Evolutionary conservation across 2,113 vertebrate species (phyloP).

Genomic region (Apteryx mantelli): DNA sequence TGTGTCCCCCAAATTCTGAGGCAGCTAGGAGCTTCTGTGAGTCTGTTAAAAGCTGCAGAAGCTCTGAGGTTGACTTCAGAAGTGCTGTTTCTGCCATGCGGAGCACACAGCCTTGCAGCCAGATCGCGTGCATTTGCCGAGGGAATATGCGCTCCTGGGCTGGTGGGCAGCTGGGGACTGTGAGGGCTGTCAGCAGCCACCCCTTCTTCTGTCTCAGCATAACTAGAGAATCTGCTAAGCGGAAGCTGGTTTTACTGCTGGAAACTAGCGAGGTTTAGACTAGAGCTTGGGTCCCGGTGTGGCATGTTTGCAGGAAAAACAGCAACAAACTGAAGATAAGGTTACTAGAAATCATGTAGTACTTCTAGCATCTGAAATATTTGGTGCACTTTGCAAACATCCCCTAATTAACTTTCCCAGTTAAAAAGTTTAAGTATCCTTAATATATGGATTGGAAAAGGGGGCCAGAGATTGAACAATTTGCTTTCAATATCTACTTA

Average conservation of each 20-base stretch:
- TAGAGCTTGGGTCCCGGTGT: not conserved
- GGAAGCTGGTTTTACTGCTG: not conserved
- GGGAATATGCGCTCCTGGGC: too few relatives aligned
- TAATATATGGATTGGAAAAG: too few relatives aligned
- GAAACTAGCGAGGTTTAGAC: not conserved
- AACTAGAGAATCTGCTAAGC: fast-evolving
- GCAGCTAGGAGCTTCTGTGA: not conserved
- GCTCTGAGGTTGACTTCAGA: too few relatives aligned
- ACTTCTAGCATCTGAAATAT: not conserved
- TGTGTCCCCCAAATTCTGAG: not conserved
- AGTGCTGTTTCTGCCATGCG: not conserved
- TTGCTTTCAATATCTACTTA: too few relatives aligned
- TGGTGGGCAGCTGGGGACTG: too few relatives aligned
- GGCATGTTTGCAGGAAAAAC: not conserved
- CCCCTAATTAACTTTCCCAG: too few relatives aligned
- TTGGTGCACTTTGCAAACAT: too few relatives aligned
- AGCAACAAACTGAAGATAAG: fast-evolving
- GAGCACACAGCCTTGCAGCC: not conserved
- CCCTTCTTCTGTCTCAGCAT: too few relatives aligned
- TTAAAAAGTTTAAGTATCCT: too few relatives aligned
- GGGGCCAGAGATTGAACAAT: too few relatives aligned
- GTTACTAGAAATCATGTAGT: not conserved
- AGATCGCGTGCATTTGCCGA: too few relatives aligned
- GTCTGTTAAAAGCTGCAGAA: not conserved
- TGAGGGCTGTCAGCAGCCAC: too few relatives aligned